Conservation (phyloP, 2,113 vertebrate genomes). For the Poecilia latipinna region DNA sequence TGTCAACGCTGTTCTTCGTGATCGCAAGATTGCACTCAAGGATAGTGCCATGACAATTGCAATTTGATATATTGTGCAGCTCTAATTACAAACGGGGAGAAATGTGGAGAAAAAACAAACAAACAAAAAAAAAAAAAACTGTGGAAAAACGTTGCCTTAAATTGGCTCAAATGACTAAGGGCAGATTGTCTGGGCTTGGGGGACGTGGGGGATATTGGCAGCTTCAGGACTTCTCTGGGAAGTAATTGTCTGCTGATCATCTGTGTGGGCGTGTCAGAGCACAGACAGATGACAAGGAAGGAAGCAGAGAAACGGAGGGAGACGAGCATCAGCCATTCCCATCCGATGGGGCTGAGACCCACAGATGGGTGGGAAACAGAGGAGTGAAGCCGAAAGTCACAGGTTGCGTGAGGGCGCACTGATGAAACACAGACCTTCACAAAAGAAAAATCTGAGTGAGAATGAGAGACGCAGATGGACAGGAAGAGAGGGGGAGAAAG, state of each 20-base stretch:
- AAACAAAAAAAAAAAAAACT: background rate
- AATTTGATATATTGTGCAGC: no score
- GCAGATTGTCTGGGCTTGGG: constrained; percentile 68
- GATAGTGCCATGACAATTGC: no score
- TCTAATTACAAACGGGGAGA: background rate
- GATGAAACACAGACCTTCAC: constrained; percentile 52
- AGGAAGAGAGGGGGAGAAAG: constrained; percentile 56
- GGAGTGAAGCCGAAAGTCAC: constrained; percentile 41
- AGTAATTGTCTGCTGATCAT: constrained; percentile 75
- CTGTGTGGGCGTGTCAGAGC: constrained; percentile 64
- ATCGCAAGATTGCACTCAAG: no score
- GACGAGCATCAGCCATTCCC: constrained; percentile 31
- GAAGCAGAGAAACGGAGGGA: constrained; percentile 23
- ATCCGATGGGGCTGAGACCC: constrained; percentile 18
- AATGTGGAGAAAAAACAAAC: background rate
- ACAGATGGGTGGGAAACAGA: constrained; percentile 30
- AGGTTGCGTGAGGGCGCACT: constrained; percentile 57
- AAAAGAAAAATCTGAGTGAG: constrained; percentile 52
- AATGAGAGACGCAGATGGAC: constrained; percentile 70
- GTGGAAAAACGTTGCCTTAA: constrained; percentile 22
- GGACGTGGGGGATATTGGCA: constrained; percentile 51
- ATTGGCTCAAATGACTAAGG: constrained; percentile 42
- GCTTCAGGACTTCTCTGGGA: constrained; percentile 47
- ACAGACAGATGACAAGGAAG: constrained; percentile 45
- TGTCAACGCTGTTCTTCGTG: no score